Conservation (phyloP, 2,888 invertebrate species). For the Sinodicranocentrus sp. region DNA sequence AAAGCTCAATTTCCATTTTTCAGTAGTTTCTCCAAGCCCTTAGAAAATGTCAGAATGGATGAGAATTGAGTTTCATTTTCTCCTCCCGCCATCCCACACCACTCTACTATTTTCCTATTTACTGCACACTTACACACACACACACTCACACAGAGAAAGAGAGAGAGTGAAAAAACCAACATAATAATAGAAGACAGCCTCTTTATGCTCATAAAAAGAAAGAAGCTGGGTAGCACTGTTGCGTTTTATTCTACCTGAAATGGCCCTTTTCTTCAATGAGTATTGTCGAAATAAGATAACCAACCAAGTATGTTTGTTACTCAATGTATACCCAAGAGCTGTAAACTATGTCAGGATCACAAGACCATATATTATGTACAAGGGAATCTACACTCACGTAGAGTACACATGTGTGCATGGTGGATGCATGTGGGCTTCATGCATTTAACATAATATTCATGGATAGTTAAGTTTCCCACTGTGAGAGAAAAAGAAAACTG, state of each 20-base stretch:
- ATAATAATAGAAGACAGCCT: slow-evolving; percentile 23
- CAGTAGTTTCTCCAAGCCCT: slow-evolving; percentile 13
- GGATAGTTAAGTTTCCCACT: background rate
- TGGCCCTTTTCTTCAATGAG: slow-evolving; percentile 29
- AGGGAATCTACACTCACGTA: background rate
- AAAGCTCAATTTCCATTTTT: slow-evolving; percentile 30
- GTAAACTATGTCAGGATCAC: slow-evolving; percentile 2
- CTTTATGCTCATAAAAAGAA: slow-evolving; percentile 41
- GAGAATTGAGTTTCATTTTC: slow-evolving; percentile 34
- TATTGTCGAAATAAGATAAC: slow-evolving; percentile 26
- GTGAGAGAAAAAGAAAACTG: background rate
- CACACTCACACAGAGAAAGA: background rate
- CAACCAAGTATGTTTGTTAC: slow-evolving; percentile 5
- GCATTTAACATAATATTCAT: slow-evolving; percentile 28
- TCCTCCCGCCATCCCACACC: background rate
- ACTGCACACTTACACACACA: too few species aligned
- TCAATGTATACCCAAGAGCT: background rate
- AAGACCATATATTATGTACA: slow-evolving; percentile 4
- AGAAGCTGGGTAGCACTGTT: slow-evolving; percentile 42
- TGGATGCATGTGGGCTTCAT: slow-evolving; percentile 12
- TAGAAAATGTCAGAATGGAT: slow-evolving; percentile 37
- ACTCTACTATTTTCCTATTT: background rate
- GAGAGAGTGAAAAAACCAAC: background rate
- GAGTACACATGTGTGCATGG: background rate
- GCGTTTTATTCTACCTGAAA: slow-evolving; percentile 49